A percentile compares a stretch with the other conserved stretches of the same genome.
Conservation (phyloP, 2,113 vertebrate genomes). For the Aramus guarauna region DNA sequence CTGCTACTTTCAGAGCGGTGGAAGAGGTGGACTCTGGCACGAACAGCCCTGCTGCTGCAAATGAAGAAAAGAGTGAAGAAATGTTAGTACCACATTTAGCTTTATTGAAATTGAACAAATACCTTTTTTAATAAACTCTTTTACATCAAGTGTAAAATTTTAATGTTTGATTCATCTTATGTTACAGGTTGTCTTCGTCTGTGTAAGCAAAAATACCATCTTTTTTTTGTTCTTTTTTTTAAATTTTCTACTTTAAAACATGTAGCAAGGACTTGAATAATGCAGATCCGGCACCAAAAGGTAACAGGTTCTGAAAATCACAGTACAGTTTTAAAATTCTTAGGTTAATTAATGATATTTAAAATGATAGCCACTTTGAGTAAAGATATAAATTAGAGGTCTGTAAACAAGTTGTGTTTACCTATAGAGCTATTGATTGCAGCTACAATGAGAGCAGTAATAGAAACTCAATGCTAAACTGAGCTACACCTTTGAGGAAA, state of each 20-base stretch:
- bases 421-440: constrained; percentile 72
- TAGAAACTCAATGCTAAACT: constrained; percentile 70
- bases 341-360: constrained; percentile 76
- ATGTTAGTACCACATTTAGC: constrained; percentile 79
- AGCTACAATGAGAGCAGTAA: constrained; percentile 76
- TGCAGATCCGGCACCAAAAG: constrained; percentile 77
- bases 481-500: constrained; percentile 74
- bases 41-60: not conserved
- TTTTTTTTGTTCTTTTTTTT: not conserved
- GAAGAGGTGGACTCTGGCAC: not conserved
- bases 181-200: constrained; percentile 72
- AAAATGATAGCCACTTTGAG: constrained; percentile 79
- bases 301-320: constrained; percentile 82
- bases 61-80: not conserved
- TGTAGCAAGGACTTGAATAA: constrained; percentile 78
- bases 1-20: not conserved
- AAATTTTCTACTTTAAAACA: constrained; percentile 78
- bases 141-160: constrained; percentile 80
- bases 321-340: constrained; percentile 81
- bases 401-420: constrained; percentile 74
- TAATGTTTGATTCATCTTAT: constrained; percentile 68
- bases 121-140: constrained; percentile 78
- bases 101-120: constrained; percentile 91
- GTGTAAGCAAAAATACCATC: constrained; percentile 82
- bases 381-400: constrained; percentile 82